Percentiles rank a stretch among this genome's conserved stretches.
These are phyloP conservation scores for Meloidogyne floridensis DNA, from an alignment of 1,140 invertebrate genomes.

Conservation along the genomic window DNA sequence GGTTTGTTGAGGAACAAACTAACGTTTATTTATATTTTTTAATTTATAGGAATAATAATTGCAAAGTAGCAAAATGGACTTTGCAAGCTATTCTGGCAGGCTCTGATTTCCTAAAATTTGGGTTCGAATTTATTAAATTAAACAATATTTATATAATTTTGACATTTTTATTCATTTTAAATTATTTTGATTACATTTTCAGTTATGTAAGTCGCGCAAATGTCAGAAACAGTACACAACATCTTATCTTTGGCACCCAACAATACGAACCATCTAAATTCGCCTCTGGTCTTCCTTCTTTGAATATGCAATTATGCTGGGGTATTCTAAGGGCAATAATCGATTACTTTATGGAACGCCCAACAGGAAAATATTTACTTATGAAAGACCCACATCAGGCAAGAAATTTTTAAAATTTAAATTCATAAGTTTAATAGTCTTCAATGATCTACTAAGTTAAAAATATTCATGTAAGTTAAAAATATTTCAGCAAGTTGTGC, in stretches of 20 bases:
- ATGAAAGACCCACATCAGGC: constrained; percentile 85
- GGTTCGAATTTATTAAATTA: constrained; percentile 66
- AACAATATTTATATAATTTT: not conserved
- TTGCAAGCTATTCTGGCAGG: constrained; percentile 91
- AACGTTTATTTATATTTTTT: not conserved
- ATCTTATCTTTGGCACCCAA: constrained; percentile 95
- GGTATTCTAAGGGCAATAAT: constrained; percentile 96
- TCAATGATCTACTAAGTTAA: no score
- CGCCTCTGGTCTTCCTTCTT: constrained; percentile 75
- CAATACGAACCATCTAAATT: constrained; percentile 98
- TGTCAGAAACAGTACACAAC: constrained; percentile 88
- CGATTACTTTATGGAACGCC: constrained; percentile 95
- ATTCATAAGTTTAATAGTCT: no score
- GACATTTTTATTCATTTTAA: no score
- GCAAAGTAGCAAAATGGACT: constrained; percentile 98
- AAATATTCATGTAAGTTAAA: not conserved
- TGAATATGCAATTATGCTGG: constrained; percentile 99
- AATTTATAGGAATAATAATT: constrained; percentile 86
- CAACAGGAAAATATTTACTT: constrained; percentile 92
- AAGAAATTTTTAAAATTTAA: not conserved
- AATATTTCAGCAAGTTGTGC: constrained; percentile 74
- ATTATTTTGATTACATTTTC: constrained; percentile 33
- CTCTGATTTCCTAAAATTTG: constrained; percentile 96
- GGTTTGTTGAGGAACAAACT: not conserved
- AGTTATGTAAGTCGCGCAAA: constrained; percentile 90